phyloP scores from a whole-genome alignment of 1,140 invertebrate species.

The Wiebesia pumilae region DNA sequence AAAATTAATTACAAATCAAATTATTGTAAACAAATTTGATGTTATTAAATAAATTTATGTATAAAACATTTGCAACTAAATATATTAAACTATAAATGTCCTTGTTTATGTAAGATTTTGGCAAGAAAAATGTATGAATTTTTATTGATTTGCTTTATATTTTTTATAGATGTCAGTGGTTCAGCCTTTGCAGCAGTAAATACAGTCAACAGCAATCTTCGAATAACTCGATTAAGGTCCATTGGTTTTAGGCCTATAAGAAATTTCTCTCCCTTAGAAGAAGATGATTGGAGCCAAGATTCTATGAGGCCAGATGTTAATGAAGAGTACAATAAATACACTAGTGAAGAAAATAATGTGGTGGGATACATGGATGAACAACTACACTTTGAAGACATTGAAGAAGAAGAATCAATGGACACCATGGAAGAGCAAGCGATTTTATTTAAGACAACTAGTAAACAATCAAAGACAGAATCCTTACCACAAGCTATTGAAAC shows the following conservation, averaged over 20 bases:
- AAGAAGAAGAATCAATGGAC: conserved; percentile 58
- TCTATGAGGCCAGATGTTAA: conserved; percentile 60
- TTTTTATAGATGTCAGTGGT: conserved; percentile 18
- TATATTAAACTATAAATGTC: too few species aligned
- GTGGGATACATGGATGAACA: conserved; percentile 71
- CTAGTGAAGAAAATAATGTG: conserved; percentile 66
- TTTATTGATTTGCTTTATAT: too few species aligned
- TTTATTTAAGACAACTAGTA: conserved; percentile 20
- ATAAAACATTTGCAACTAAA: too few species aligned
- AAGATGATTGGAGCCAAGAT: conserved; percentile 43
- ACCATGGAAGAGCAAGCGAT: not conserved
- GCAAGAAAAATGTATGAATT: too few species aligned
- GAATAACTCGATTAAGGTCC: conserved; percentile 66
- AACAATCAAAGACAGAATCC: not conserved
- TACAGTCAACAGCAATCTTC: conserved; percentile 60
- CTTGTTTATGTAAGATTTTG: too few species aligned
- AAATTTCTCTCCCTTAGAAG: conserved; percentile 38
- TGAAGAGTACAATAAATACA: conserved; percentile 69
- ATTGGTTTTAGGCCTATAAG: conserved; percentile 71
- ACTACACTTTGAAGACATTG: conserved; percentile 70
- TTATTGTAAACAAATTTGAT: too few species aligned
- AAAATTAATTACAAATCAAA: too few species aligned
- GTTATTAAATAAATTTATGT: too few species aligned
- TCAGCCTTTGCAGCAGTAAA: conserved; percentile 70
- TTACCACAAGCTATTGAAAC: conserved; percentile 46